Evolutionary conservation across 2,888 invertebrate species (phyloP), one percentile per base, ranked within the genome.

Genomic region (Ganaspis brasiliensis): DNA sequence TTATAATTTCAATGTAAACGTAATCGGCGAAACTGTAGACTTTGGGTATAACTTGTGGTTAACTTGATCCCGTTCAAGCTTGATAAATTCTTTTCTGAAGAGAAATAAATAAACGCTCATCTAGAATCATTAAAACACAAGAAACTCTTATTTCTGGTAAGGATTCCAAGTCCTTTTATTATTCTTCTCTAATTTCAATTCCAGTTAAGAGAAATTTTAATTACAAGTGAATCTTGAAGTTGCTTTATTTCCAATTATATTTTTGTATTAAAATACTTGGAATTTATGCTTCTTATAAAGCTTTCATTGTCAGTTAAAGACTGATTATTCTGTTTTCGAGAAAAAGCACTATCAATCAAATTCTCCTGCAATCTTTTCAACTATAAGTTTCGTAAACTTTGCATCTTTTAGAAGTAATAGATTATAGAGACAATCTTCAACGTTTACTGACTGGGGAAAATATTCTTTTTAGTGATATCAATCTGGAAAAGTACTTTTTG

Each of bases 261-360:
- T 52, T 16, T 9, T 19, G n/a, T n/a, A 52, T 52, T 52, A 52
- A 52, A 52, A 52, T 52, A 19, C 16, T n/a, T n/a, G n/a, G n/a
- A n/a, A n/a, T n/a, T n/a, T n/a, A n/a, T n/a, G n/a, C n/a, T n/a
- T n/a, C n/a, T n/a, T n/a, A n/a, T n/a, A n/a, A n/a, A n/a, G n/a
- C n/a, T n/a, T n/a, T n/a, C n/a, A 63, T 63, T 63, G 37, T 10
- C 37, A 40, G 61, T 61, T 19, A 12, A n/a, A 40, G 21, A 37
- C n/a, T 63, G 35, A 63, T 63, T 63, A 21, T 5, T 35, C 61
- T 63, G 52, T 52, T 63, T 63, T 40, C 61, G 16, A 37, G n/a
- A 12, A 8, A 63, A 19, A 1, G 21, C 19, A 63, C 63, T 21
- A 63, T 19, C 35, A 21, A 63, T 63, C 40, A 63, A 40, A 14